These are phyloP conservation scores for Falco punctatus DNA, from an alignment of 2,113 vertebrate genomes.

Conservation along the genomic window DNA sequence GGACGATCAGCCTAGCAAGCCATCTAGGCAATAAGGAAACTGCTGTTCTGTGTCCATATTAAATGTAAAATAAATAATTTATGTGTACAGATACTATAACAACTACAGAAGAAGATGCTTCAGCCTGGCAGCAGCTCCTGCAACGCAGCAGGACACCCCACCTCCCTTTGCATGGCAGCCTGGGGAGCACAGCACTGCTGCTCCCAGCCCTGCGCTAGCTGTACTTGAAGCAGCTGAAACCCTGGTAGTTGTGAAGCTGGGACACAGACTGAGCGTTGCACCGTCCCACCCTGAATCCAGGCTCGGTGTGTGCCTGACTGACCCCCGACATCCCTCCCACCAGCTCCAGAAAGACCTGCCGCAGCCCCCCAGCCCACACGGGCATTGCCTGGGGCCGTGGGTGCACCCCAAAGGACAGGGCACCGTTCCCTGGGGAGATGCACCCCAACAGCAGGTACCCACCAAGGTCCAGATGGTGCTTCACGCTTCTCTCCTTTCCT, in stretches of 20 bases:
- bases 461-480: not conserved
- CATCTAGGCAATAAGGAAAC: not conserved
- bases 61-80: not conserved
- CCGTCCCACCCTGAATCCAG: not conserved
- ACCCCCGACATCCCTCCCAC: not conserved
- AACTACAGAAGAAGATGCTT: not conserved
- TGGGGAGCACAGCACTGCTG: not conserved
- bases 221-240: not conserved
- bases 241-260: rapidly evolving
- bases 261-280: not conserved
- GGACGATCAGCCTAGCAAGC: not conserved
- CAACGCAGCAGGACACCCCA: not conserved
- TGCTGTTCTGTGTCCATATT: not conserved
- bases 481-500: not conserved
- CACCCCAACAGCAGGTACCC: not conserved
- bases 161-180: not conserved
- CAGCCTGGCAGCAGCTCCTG: not conserved
- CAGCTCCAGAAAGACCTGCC: not conserved
- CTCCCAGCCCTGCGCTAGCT: not conserved
- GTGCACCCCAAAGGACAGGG: not conserved
- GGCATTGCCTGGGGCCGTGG: too few species aligned
- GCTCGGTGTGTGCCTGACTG: rapidly evolving
- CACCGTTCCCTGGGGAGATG: not conserved
- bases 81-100: not conserved
- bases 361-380: not conserved